These are phyloP conservation scores for Rhinoptilus africanus DNA, from an alignment of 2,113 vertebrate species.

Conservation along the genomic window DNA sequence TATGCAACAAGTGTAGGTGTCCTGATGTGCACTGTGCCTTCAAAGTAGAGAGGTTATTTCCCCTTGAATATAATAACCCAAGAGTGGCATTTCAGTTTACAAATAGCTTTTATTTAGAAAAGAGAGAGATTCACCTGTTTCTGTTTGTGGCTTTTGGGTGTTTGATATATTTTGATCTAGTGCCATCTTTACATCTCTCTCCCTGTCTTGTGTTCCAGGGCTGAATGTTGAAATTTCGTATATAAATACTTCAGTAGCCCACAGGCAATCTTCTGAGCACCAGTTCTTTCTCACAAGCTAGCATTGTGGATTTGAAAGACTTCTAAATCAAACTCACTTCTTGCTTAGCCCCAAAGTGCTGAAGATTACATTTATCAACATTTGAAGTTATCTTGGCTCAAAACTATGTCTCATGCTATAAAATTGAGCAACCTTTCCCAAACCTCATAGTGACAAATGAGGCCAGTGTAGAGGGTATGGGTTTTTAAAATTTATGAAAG, in stretches of 20 bases:
- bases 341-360: not conserved
- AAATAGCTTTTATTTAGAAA: not conserved
- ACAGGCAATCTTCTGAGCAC: not conserved
- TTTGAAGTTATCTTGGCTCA: not conserved
- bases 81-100: not conserved
- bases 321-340: not conserved
- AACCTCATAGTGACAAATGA: not conserved
- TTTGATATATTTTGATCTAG: not conserved
- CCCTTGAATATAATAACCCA: not conserved
- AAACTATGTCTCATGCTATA: not conserved
- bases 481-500: not conserved
- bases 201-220: not conserved
- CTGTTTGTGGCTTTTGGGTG: not conserved
- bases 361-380: not conserved
- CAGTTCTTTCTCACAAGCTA: not conserved
- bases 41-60: not conserved
- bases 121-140: not conserved
- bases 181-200: not conserved
- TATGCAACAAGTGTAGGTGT: not conserved
- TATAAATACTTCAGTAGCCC: not conserved
- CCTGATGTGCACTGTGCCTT: not conserved
- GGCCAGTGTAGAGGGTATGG: not conserved
- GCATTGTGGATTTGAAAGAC: not conserved
- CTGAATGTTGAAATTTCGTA: not conserved
- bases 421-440: not conserved